A percentile compares a stretch with the other conserved stretches of the same genome.
Evolutionary conservation across 2,888 invertebrate genomes (phyloP).

Genomic region (Meta bourneti): DNA sequence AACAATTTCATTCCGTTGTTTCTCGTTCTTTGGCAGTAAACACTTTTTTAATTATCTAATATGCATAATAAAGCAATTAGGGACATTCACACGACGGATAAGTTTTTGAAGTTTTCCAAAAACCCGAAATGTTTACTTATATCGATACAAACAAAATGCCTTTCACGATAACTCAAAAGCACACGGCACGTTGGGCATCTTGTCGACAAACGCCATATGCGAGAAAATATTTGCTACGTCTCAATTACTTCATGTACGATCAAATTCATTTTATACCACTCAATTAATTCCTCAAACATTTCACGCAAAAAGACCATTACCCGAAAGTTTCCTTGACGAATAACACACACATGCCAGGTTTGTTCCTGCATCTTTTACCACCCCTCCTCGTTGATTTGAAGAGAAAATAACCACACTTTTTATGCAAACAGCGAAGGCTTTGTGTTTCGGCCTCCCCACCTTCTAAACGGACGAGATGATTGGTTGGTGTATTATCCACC

Average conservation of each 20-base stretch:
- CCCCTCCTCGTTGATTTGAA: neutral
- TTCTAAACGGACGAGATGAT: conserved; percentile 7
- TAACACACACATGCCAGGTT: too few species aligned
- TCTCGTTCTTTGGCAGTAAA: neutral
- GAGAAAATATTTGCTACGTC: neutral
- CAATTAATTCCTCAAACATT: neutral
- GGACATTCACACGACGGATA: neutral
- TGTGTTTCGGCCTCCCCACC: neutral
- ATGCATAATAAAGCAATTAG: neutral
- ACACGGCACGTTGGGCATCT: neutral
- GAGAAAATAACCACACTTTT: neutral
- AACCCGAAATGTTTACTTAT: neutral
- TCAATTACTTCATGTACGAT: neutral
- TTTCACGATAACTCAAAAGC: neutral
- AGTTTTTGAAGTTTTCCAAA: neutral
- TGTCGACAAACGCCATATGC: neutral
- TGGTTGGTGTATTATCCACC: conserved; percentile 2
- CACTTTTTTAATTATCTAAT: neutral
- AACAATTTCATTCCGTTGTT: neutral
- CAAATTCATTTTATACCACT: neutral
- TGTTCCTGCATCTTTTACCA: neutral
- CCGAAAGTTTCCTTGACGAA: neutral
- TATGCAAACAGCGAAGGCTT: neutral
- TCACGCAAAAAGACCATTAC: conserved; percentile 19
- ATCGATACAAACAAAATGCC: neutral